Base-by-base conservation (phyloP, 2,888 invertebrate genomes). In the Fragum sueziense region DNA sequence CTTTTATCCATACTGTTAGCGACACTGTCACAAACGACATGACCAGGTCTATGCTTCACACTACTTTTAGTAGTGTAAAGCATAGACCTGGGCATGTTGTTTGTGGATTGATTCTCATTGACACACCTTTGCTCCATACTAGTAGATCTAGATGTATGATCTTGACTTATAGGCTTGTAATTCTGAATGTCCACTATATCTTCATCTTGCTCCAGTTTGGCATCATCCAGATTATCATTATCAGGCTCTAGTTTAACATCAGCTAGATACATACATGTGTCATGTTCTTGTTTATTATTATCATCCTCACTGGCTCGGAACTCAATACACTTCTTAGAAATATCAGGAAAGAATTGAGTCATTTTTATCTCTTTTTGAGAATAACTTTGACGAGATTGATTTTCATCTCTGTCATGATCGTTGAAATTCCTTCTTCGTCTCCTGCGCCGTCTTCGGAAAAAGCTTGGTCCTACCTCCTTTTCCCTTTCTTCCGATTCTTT, bases 401-500 rank as follows among this genome's bases (percentile, higher is more conserved):
- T 41, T 25, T 65, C 65, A 22, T 9, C 41, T 41, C 22, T 65
- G 25, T 2, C 7, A 65, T 37, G 41, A 41, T 65, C 65, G 22
- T 9, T 20, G 9, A 27, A 57, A 14, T 37, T 65, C 11, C 65
- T 22, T 22, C 65, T 37, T 17, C 65, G n/a, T 9, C 65, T n/a
- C 14, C 65, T 37, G 25, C 65, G 65, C 41, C 65, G 6, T 9
- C 37, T 31, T 11, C 41, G 11, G 11, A 22, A n/a, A 37, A 2
- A 37, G 22, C 25, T 22, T 22, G 34, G 37, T 20, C 65, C 65
- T 6, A 25, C 2, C 34, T 67, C 62, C 14, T 33, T 51, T 52
- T 80, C 76, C 31, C 70, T 71, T 34, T 75, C 72, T 47, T 75
- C 72, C 11, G 71, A 59, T 41, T 73, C 61, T 47, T 71, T 77